A percentile compares a stretch with the other conserved stretches of the same genome.
These are phyloP conservation scores for Porites australiensis DNA, from an alignment of 64 coral and sea anemone genomes.

Conservation along the genomic window DNA sequence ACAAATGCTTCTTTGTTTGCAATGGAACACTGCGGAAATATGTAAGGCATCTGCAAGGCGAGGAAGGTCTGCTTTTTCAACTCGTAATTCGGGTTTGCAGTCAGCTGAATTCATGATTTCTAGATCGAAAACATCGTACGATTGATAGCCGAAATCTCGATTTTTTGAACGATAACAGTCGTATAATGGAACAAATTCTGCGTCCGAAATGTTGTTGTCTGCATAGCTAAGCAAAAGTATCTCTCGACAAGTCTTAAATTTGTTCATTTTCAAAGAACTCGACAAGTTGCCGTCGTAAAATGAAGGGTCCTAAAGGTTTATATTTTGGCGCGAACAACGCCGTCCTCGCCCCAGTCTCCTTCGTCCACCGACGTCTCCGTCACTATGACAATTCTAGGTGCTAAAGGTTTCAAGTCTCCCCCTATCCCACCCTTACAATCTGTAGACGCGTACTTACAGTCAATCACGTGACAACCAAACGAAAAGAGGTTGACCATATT, in stretches of 20 bases:
- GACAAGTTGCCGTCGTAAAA: too few species aligned
- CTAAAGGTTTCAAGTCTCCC: constrained; percentile 24
- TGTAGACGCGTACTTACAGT: too few species aligned
- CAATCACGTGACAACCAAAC: too few species aligned
- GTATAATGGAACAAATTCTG: constrained; percentile 58
- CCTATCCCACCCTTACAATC: too few species aligned
- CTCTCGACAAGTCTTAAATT: constrained; percentile 34
- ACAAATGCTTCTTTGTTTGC: too few species aligned
- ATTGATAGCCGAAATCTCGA: too few species aligned
- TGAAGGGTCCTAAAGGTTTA: constrained; percentile 54
- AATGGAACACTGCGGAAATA: too few species aligned
- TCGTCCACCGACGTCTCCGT: not conserved
- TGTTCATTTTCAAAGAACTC: too few species aligned
- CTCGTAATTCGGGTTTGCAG: constrained; percentile 32
- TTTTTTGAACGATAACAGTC: not conserved
- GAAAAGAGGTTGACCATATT: too few species aligned
- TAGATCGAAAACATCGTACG: too few species aligned
- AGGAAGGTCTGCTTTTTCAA: constrained; percentile 44
- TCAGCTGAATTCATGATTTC: too few species aligned
- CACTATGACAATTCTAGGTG: constrained; percentile 23
- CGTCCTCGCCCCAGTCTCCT: constrained; percentile 38
- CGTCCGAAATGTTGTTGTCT: not conserved
- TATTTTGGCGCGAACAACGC: constrained; percentile 69
- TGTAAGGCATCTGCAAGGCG: constrained; percentile 41
- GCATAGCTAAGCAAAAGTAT: constrained; percentile 45